Evolutionary conservation across 2,113 vertebrate genomes (phyloP), one percentile per base, ranked within the genome.

Genomic region (Hemicordylus capensis): DNA sequence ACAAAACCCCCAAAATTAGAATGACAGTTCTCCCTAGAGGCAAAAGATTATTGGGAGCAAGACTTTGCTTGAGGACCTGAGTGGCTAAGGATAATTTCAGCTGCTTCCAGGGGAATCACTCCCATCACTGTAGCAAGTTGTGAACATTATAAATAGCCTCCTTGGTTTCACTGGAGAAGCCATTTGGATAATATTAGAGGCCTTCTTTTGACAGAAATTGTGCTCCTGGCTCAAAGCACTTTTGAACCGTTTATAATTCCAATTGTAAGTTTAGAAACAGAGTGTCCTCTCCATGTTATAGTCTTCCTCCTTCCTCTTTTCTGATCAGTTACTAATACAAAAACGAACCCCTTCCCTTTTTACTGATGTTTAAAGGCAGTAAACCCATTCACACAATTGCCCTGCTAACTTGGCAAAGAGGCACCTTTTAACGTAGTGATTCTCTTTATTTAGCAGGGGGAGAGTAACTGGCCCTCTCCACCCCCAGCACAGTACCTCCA

Each of bases 61-160:
- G 56, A 87, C 76, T 84, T 90, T 54, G 75, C 90, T 89, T 31
- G 39, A 83, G 89, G 66, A 59, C 67, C 69, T 76, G 58, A 42
- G 87, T 83, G 17, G 12, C 67, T 64, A 77, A 85, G 81, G 86
- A 58, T 92, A 61, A 82, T 31, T 92, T 93, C 85, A 90, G 88
- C 82, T 88, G 56, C 12, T 87, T 76, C 83, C 69, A 51, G 14
- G 70, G n/a, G 85, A 87, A 90, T 88, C 82, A 90, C 24, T 84
- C 80, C 51, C 10, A 28, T 28, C 46, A 64, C 83, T 90, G 84
- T 70, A 81, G 81, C 89, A 85, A 78, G 74, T 87, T 93, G 90
- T 85, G 22, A 80, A 89, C 89, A 91, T 89, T 76, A 89, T 91
- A 92, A 89, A 2, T 80, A 88, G 70, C n/a, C 80, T 24, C 76